phyloP scores from a whole-genome alignment of 1,140 invertebrate species.

The Tachypleus tridentatus region DNA sequence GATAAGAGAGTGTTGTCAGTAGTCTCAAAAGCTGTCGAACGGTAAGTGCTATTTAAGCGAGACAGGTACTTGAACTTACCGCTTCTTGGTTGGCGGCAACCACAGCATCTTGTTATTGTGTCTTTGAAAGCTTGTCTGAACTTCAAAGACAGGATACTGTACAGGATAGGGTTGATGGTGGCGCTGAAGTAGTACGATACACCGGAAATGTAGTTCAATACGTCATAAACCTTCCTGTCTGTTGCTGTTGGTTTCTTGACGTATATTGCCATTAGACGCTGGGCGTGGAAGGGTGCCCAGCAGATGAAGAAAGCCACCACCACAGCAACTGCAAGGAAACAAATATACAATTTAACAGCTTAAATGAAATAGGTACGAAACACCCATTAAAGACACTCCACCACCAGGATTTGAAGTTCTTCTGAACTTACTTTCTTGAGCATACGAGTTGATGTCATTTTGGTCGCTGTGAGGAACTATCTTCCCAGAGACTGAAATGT shows the following conservation, averaged over 20 bases:
- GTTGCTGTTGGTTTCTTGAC: conserved; percentile 46
- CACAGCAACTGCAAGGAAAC: conserved; percentile 60
- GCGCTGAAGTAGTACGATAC: conserved; percentile 70
- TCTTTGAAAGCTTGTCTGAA: conserved; percentile 52
- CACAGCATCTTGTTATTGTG: conserved; percentile 1
- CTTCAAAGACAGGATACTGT: conserved; percentile 70
- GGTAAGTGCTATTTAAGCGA: not conserved
- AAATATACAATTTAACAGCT: not conserved
- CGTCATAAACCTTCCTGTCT: conserved; percentile 56
- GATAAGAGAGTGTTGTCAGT: not conserved
- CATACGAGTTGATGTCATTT: no score
- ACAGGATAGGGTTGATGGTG: conserved; percentile 68
- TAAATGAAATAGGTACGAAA: no score
- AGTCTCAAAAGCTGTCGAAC: not conserved
- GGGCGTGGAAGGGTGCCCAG: conserved; percentile 90
- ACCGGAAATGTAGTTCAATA: conserved; percentile 58
- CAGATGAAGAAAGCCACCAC: conserved; percentile 88
- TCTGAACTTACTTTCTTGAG: no score
- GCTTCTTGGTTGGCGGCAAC: not conserved
- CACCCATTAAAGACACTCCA: no score
- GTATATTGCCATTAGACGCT: conserved; percentile 45
- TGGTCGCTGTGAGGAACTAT: no score
- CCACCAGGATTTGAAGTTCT: no score
- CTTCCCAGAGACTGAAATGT: no score
- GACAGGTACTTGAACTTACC: not conserved